Percentiles rank a stretch among this genome's conserved stretches.
These are phyloP conservation scores for Frieseomelitta varia DNA, from an alignment of 1,140 invertebrate species.

Conservation along the genomic window DNA sequence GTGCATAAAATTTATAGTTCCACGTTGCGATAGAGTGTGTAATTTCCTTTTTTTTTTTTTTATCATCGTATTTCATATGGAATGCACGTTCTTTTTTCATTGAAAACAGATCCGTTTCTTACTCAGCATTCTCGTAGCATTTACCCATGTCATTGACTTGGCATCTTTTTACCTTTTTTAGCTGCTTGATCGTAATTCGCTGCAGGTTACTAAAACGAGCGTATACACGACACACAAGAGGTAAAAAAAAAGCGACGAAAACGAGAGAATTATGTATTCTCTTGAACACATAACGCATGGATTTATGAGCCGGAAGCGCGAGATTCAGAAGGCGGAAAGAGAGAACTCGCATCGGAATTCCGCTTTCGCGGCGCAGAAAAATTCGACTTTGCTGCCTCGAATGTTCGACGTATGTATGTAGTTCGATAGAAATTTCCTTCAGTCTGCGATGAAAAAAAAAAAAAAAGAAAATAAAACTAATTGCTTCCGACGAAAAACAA, in stretches of 20 bases:
- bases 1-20: background rate
- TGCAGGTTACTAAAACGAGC: background rate
- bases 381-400: background rate
- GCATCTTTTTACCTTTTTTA: background rate
- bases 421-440: background rate
- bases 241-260: slow-evolving; percentile 24
- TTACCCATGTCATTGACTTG: too few relatives aligned
- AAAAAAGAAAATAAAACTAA: background rate
- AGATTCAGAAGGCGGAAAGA: background rate
- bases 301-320: slow-evolving; percentile 24
- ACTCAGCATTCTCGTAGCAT: too few relatives aligned
- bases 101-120: background rate
- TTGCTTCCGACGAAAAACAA: background rate
- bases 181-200: background rate
- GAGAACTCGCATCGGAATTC: slow-evolving; percentile 3
- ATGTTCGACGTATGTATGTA: background rate
- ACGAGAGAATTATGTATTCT: slow-evolving; percentile 1
- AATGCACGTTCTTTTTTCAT: background rate
- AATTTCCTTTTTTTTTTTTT: background rate
- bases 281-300: background rate
- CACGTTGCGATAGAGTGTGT: background rate
- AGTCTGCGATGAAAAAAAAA: background rate
- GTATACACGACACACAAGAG: background rate
- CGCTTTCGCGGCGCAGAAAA: background rate
- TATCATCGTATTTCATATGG: background rate